Evolutionary conservation across 37 sponge, comb jelly and placozoan species (phyloP).

Genomic region (Oscarella lobularis): DNA sequence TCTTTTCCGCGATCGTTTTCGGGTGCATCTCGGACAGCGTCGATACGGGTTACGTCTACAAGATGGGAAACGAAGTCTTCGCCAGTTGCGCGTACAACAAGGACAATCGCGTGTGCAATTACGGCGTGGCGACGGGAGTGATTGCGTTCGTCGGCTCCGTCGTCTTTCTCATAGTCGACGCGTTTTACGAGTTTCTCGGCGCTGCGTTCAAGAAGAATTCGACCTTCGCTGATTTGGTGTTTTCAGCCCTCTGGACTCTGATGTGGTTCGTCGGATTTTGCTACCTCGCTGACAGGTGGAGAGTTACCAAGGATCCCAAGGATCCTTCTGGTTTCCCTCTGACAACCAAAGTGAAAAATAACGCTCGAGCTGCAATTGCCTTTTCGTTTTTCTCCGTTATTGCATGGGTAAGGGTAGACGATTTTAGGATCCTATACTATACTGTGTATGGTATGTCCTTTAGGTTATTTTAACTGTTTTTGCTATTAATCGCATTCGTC

Average conservation of each 20-base stretch:
- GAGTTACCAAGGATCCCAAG: background rate
- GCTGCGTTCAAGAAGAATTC: conserved; percentile 12
- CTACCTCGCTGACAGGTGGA: conserved; percentile 41
- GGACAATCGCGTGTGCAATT: conserved; percentile 47
- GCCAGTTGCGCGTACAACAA: conserved; percentile 9
- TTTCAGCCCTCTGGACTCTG: conserved; percentile 55
- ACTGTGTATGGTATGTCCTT: background rate
- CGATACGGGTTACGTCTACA: background rate
- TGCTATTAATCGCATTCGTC: no score
- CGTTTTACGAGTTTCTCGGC: background rate
- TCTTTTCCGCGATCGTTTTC: conserved; percentile 71
- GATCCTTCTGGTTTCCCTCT: conserved; percentile 6
- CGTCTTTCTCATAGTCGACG: conserved; percentile 12
- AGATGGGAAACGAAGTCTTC: no score
- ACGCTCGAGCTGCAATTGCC: conserved; percentile 43
- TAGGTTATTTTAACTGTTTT: no score
- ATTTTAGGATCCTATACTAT: no score
- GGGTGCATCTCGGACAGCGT: conserved; percentile 61
- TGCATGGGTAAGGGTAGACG: conserved; percentile 40
- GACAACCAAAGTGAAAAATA: conserved; percentile 6
- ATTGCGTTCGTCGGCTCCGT: conserved; percentile 39
- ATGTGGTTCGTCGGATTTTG: conserved; percentile 79
- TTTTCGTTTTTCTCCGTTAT: conserved; percentile 73
- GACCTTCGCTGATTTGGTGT: background rate
- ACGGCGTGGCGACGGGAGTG: conserved; percentile 66